Evolutionary conservation across 2,113 vertebrate genomes (phyloP).

Genomic region (Trachemys scripta): DNA sequence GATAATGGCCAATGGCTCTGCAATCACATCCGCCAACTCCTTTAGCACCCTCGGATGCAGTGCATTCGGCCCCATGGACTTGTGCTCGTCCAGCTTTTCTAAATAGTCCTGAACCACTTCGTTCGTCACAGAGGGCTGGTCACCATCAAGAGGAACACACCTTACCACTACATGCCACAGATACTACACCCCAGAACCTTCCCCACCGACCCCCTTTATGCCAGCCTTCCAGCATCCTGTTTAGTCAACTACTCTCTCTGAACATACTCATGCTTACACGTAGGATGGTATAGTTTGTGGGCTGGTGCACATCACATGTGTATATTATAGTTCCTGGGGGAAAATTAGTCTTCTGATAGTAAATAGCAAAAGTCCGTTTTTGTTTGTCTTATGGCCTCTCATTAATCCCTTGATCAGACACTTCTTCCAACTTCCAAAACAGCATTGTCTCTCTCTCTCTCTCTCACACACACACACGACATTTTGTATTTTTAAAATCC

Average conservation of each 20-base stretch:
- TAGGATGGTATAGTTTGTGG: not conserved
- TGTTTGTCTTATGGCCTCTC: not conserved
- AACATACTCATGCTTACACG: no score
- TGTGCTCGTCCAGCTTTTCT: no score
- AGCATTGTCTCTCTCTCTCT: not conserved
- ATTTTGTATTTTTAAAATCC: slow-evolving; percentile 11
- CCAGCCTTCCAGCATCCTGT: fast-evolving
- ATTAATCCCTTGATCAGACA: not conserved
- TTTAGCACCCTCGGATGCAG: no score
- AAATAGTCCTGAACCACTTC: no score
- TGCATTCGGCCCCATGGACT: no score
- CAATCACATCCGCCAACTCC: no score
- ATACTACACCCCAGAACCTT: not conserved
- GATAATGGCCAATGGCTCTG: no score
- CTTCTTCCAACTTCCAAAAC: not conserved
- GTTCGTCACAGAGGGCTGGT: no score
- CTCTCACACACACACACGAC: not conserved
- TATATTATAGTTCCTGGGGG: not conserved
- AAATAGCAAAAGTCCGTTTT: not conserved
- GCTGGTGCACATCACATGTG: not conserved
- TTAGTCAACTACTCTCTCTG: not conserved
- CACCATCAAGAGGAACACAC: not conserved
- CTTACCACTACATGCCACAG: not conserved
- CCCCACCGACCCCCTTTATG: not conserved
- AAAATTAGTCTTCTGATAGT: not conserved